Evolutionary conservation across 2,888 invertebrate genomes (phyloP).

Genomic region (Pyrrhosoma nymphula): DNA sequence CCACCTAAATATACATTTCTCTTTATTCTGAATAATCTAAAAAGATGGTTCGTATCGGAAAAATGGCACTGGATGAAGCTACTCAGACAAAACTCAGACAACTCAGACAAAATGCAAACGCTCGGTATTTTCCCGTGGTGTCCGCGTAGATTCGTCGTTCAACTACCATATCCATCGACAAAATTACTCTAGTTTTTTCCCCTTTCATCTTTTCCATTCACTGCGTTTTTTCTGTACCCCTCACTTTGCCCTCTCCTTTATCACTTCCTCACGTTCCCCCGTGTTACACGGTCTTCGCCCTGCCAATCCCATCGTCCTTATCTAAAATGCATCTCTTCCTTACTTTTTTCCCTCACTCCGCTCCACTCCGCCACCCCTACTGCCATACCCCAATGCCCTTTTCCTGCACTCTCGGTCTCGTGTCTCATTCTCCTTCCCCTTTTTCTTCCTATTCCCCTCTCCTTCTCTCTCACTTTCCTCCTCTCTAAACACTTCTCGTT

Average conservation of each 20-base stretch:
- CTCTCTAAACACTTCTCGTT: too few relatives aligned
- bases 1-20: too few relatives aligned
- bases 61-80: too few relatives aligned
- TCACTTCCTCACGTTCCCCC: too few relatives aligned
- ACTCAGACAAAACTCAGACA: too few relatives aligned
- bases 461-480: not conserved
- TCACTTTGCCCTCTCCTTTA: not conserved
- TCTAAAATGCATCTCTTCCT: not conserved
- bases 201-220: not conserved
- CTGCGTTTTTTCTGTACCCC: not conserved
- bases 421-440: too few relatives aligned
- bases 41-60: too few relatives aligned
- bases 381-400: not conserved
- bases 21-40: too few relatives aligned
- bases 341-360: not conserved
- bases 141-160: too few relatives aligned
- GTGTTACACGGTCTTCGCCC: not conserved
- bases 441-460: not conserved
- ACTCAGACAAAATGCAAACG: too few relatives aligned
- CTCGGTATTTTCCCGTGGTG: too few relatives aligned
- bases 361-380: not conserved
- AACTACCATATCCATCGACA: not conserved
- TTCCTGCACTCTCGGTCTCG: not conserved
- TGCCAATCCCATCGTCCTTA: not conserved
- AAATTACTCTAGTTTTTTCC: not conserved